phyloP scores from a whole-genome alignment of 2,888 invertebrate genomes.

The Apamea crenata region DNA sequence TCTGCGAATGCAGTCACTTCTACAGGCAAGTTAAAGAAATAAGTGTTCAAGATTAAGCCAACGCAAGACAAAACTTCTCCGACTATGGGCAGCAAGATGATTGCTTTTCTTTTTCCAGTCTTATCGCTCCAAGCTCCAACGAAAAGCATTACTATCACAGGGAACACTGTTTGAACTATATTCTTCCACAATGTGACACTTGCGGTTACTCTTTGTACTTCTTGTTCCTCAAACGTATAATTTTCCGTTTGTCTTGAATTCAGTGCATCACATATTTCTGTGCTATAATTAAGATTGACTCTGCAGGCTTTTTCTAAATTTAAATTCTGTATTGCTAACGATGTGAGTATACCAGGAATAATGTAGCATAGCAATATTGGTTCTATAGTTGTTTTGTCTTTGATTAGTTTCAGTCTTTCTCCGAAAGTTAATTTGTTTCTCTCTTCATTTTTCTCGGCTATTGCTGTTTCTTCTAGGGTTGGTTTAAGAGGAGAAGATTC shows the following conservation, averaged over 20 bases:
- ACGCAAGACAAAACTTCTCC: conserved; percentile 94
- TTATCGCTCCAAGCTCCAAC: conserved; percentile 95
- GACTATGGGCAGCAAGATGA: conserved; percentile 94
- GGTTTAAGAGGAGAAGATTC: conserved; percentile 78
- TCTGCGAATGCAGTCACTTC: conserved; percentile 94
- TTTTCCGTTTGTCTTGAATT: conserved; percentile 92
- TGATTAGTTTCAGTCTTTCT: conserved; percentile 81
- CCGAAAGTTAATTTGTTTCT: conserved; percentile 74
- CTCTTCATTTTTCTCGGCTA: conserved; percentile 60
- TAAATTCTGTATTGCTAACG: conserved; percentile 94
- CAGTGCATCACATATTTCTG: conserved; percentile 94
- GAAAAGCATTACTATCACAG: conserved; percentile 94
- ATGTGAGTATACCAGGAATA: conserved; percentile 91
- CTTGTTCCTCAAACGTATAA: conserved; percentile 89
- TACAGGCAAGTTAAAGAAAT: conserved; percentile 94
- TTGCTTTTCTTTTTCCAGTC: conserved; percentile 93
- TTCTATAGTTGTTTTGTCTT: conserved; percentile 92
- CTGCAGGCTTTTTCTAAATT: conserved; percentile 94
- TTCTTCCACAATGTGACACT: conserved; percentile 96
- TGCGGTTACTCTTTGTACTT: conserved; percentile 93
- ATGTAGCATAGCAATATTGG: conserved; percentile 93
- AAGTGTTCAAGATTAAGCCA: conserved; percentile 94
- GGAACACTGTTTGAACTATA: conserved; percentile 94
- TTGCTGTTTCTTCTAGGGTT: conserved; percentile 55
- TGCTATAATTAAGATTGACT: conserved; percentile 93